Percentiles rank a stretch among this genome's conserved stretches.
Evolutionary conservation across 2,888 invertebrate genomes (phyloP).

Genomic region (Agrotis puta): DNA sequence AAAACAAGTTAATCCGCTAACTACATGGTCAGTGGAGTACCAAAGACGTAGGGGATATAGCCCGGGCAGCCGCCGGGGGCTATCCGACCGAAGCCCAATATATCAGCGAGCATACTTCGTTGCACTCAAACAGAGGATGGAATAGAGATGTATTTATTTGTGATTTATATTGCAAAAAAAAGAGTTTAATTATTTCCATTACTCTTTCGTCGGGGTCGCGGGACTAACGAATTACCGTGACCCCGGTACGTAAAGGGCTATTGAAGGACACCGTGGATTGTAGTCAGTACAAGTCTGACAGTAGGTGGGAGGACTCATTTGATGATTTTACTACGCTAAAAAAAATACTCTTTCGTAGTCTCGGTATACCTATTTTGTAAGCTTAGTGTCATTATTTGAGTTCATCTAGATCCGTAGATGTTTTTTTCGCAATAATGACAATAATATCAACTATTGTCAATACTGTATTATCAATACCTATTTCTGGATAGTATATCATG

Average conservation of each 20-base stretch:
- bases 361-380: background rate
- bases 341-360: too few species aligned
- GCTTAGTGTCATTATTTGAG: too few species aligned
- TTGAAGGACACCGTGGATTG: too few species aligned
- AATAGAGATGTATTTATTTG: slow-evolving; percentile 69
- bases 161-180: background rate
- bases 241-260: too few species aligned
- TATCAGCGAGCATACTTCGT: slow-evolving; percentile 87
- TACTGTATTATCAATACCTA: background rate
- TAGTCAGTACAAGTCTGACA: too few species aligned
- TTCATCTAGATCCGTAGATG: too few species aligned
- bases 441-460: too few species aligned
- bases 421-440: background rate
- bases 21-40: slow-evolving; percentile 58
- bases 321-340: too few species aligned
- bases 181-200: background rate
- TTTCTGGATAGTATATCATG: background rate
- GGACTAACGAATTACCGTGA: too few species aligned
- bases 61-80: slow-evolving; percentile 82
- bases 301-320: too few species aligned
- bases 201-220: too few species aligned
- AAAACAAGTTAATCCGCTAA: slow-evolving; percentile 65
- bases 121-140: slow-evolving; percentile 68
- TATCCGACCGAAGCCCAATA: slow-evolving; percentile 86
- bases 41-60: slow-evolving; percentile 58